phyloP scores from a whole-genome alignment of 2,797 vertebrate genomes.

The Setipinna tenuifilis region DNA sequence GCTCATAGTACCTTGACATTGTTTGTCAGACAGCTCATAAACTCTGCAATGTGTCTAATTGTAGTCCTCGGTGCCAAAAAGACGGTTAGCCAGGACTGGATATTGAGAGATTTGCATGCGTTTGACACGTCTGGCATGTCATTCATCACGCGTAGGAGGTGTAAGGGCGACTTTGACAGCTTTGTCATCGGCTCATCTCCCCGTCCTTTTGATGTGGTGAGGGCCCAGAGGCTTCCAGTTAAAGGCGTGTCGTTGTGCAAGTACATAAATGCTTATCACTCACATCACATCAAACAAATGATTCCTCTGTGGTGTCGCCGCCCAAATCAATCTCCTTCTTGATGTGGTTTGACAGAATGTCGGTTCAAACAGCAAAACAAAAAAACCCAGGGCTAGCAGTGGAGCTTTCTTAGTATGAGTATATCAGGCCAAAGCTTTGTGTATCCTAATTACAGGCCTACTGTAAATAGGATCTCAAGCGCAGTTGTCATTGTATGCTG shows the following conservation, averaged over 20 bases:
- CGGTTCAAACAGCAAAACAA: neutral
- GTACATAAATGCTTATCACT: conserved; percentile 89
- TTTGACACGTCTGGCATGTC: conserved; percentile 74
- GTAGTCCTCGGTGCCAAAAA: neutral
- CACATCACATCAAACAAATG: conserved; percentile 89
- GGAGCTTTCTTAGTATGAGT: neutral
- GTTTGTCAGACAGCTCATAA: neutral
- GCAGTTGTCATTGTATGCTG: neutral
- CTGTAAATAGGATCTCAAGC: neutral
- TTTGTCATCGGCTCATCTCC: conserved; percentile 56
- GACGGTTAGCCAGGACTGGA: neutral
- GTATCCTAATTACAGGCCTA: conserved; percentile 11
- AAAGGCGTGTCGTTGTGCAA: conserved; percentile 89
- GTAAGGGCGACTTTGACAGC: conserved; percentile 76
- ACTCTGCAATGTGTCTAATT: neutral
- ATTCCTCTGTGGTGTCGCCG: conserved; percentile 80
- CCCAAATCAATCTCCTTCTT: conserved; percentile 81
- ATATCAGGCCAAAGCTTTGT: neutral
- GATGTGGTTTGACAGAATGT: conserved; percentile 70
- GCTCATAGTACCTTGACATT: neutral
- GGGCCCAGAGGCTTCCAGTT: conserved; percentile 86
- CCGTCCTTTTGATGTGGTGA: conserved; percentile 84
- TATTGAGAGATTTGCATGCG: conserved; percentile 21
- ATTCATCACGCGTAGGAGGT: conserved; percentile 71
- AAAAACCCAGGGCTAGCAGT: conserved; percentile 26